Percentiles rank a stretch among this genome's conserved stretches.
Evolutionary conservation across 1,140 invertebrate species (phyloP).

Genomic region (Rhopalosiphum padi): DNA sequence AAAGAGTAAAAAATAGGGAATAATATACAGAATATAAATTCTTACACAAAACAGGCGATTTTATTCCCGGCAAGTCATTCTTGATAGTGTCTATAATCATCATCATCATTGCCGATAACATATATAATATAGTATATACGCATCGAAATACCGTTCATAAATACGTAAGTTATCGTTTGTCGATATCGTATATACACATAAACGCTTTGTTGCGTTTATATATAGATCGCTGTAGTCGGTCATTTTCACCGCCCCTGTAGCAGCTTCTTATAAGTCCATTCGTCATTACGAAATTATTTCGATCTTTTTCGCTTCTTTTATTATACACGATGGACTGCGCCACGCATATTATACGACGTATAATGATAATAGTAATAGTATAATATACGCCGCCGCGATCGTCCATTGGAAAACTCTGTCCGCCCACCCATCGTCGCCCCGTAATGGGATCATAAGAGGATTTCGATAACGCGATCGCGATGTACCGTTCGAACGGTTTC

Average conservation of each 20-base stretch:
- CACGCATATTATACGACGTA: neutral
- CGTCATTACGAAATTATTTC: neutral
- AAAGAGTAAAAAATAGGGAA: no score
- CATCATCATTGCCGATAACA: neutral
- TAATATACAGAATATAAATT: no score
- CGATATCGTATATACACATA: neutral
- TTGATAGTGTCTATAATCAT: no score
- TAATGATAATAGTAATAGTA: conserved; percentile 1
- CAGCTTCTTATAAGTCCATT: neutral
- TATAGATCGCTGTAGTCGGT: neutral
- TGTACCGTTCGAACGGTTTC: neutral
- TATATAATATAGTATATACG: neutral
- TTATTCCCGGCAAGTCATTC: no score
- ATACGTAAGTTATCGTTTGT: neutral
- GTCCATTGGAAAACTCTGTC: neutral
- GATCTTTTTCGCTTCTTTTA: neutral
- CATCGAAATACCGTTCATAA: neutral
- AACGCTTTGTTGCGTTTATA: neutral
- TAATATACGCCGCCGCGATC: neutral
- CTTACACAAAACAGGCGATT: no score
- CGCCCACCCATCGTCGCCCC: neutral
- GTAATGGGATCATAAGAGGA: conserved; percentile 49
- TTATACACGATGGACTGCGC: neutral
- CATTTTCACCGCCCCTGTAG: neutral
- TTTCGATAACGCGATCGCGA: conserved; percentile 45